Evolutionary conservation across 1,140 invertebrate species (phyloP).

Genomic region (Epicauta chinensis): DNA sequence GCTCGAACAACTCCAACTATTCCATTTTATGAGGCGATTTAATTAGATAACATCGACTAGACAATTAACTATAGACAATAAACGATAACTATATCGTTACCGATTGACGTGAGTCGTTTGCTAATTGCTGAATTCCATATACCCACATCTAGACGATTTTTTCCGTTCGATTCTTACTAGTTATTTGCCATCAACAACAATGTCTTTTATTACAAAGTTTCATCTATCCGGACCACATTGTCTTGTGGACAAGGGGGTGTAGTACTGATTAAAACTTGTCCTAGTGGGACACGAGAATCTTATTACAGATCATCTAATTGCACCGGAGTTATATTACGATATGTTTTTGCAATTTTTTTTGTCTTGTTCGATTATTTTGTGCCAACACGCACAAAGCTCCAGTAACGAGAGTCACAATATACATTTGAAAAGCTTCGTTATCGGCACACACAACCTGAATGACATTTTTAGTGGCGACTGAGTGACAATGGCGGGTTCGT

Average conservation of each 20-base stretch:
- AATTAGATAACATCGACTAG: conserved; percentile 3
- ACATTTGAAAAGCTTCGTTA: conserved; percentile 31
- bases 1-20: neutral
- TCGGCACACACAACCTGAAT: conserved; percentile 27
- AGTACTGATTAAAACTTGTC: too few relatives aligned
- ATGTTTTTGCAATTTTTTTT: too few relatives aligned
- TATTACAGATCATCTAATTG: too few relatives aligned
- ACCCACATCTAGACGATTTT: neutral
- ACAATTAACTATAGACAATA: conserved; percentile 16
- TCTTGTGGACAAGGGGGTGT: too few relatives aligned
- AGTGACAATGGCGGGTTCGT: conserved; percentile 33
- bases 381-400: conserved; percentile 28
- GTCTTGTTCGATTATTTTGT: conserved; percentile 10
- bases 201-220: too few relatives aligned
- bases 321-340: too few relatives aligned
- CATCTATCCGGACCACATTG: too few relatives aligned
- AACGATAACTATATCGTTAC: conserved; percentile 26
- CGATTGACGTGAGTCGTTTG: conserved; percentile 21
- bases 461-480: conserved; percentile 31
- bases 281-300: too few relatives aligned
- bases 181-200: too few relatives aligned
- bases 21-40: conserved; percentile 10
- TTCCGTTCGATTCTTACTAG: too few relatives aligned
- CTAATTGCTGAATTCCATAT: conserved; percentile 16
- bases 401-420: conserved; percentile 22